Percentiles rank a stretch among this genome's conserved stretches.
phyloP scores from a whole-genome alignment of 2,888 invertebrate species.

The Drosophila nr. perissopoda region DNA sequence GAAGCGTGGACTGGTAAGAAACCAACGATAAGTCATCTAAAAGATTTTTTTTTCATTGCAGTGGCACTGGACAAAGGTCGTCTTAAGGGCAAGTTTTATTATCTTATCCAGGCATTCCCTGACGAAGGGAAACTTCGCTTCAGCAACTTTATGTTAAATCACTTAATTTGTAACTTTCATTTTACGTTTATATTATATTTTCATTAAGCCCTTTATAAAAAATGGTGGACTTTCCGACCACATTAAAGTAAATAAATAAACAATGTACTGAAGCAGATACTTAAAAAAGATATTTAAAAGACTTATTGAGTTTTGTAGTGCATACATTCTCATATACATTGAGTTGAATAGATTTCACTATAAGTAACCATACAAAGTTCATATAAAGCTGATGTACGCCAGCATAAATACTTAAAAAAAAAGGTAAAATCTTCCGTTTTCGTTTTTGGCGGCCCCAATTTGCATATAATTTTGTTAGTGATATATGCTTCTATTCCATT shows the following conservation, averaged over 20 bases:
- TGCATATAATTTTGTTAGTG: neutral
- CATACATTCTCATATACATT: neutral
- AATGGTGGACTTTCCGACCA: neutral
- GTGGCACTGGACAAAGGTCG: too few relatives aligned
- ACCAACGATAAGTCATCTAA: too few relatives aligned
- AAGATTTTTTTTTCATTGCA: too few relatives aligned
- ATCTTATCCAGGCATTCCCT: too few relatives aligned
- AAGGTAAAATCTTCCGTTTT: neutral
- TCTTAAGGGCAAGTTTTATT: neutral
- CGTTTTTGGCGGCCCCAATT: neutral
- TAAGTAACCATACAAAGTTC: neutral
- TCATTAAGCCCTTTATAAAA: neutral
- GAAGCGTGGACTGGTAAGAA: too few relatives aligned
- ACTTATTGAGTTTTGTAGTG: neutral
- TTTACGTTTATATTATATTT: neutral
- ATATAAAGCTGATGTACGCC: too few relatives aligned
- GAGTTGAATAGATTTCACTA: neutral
- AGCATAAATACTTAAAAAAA: neutral
- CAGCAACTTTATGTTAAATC: neutral
- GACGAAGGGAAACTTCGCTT: too few relatives aligned
- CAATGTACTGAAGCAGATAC: neutral
- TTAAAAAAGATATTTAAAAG: neutral
- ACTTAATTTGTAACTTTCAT: neutral
- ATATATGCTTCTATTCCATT: neutral
- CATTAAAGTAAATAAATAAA: too few relatives aligned